phyloP scores from a whole-genome alignment of 2,888 invertebrate genomes.

The Eupithecia abbreviata region DNA sequence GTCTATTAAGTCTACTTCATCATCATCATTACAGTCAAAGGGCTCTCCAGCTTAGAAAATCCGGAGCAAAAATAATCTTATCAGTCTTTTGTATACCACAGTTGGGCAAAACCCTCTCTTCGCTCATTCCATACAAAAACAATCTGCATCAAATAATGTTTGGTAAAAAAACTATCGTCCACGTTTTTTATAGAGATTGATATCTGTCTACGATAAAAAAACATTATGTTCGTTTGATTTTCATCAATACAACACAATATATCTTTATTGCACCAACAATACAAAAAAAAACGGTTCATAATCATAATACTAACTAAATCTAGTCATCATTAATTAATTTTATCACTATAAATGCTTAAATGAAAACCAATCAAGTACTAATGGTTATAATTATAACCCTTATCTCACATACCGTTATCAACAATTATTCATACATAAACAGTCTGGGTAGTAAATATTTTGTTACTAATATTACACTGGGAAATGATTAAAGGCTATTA shows the following conservation, averaged over 20 bases:
- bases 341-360: neutral
- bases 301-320: no score
- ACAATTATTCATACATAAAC: neutral
- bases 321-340: neutral
- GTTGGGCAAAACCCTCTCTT: neutral
- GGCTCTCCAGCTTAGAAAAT: no score
- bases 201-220: no score
- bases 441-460: neutral
- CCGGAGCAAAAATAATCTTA: neutral
- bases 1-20: no score
- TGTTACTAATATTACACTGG: neutral
- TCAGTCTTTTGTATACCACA: neutral
- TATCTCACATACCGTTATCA: neutral
- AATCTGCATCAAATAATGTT: neutral
- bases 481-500: neutral
- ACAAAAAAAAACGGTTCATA: no score
- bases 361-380: neutral
- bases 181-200: no score
- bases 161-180: no score
- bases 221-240: no score
- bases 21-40: no score
- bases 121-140: neutral
- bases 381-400: neutral
- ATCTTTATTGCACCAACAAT: no score
- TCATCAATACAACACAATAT: no score